Base-by-base conservation (phyloP, 2,113 vertebrate genomes). In the Conger conger region DNA sequence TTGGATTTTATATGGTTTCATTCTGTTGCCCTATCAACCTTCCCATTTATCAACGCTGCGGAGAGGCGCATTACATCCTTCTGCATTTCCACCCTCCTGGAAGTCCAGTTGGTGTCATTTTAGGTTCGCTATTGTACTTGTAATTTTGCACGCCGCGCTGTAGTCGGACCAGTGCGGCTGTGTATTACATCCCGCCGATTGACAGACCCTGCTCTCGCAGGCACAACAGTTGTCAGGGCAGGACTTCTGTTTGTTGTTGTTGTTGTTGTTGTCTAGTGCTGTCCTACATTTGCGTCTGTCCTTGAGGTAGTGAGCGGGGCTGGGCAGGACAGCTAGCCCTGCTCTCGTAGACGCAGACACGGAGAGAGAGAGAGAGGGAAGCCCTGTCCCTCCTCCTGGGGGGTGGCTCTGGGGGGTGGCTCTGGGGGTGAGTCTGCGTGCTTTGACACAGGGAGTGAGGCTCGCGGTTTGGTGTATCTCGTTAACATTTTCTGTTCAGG, bases 401-500 rank as follows among this genome's bases (percentile, higher is more conserved):
- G 76, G 54, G 84, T 85, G 76, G 79, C 77, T 73, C 0, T 78
- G 33, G 76, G 82, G 73, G 63, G n/a, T n/a, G n/a, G 79, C 77
- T 73, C 0, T 78, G 33, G 76, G 82, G 73, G 63, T 16, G 36
- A 77, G 86, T 81, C 37, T 87, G 73, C 84, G 84, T 83, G 81
- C 84, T 86, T 77, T 87, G 86, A 38, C 82, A 84, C 82, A 80
- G 13, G 36, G 81, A 9, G 79, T 27, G 1, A 87, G 68, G 36
- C 89, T 93, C 76, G 89, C 90, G 91, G 91, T 93, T 95, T 84
- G 87, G 88, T 89, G 93, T 86, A 92, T 92, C 93, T 94, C 88
- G 91, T 93, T 94, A 95, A 95, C 94, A 93, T 93, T 93, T 94
- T 94, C 90, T 89, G 92, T 94, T 91, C 91, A 90, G 93, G 93